Conservation (phyloP, 2,888 invertebrate species). For the Smittia aterrima region DNA sequence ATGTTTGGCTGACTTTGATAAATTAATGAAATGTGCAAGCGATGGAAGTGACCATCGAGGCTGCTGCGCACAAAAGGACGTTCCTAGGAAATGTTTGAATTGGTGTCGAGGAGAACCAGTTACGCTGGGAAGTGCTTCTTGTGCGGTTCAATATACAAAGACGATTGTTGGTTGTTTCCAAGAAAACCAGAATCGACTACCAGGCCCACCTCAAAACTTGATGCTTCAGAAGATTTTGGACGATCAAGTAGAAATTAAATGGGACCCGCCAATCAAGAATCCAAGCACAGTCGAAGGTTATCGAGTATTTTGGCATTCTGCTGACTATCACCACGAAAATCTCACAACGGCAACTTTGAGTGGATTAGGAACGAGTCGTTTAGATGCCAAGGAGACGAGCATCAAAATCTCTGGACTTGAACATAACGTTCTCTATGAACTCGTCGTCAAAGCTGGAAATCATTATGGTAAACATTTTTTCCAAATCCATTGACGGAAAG, state of each 20-base stretch:
- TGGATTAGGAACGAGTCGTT: constrained; percentile 61
- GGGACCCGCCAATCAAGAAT: constrained; percentile 80
- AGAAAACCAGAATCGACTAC: constrained; percentile 71
- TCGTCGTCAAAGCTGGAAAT: constrained; percentile 80
- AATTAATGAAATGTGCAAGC: constrained; percentile 82
- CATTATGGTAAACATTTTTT: constrained; percentile 58
- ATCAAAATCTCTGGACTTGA: constrained; percentile 68
- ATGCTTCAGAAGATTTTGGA: constrained; percentile 59
- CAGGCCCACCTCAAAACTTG: constrained; percentile 75
- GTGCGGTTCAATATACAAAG: constrained; percentile 70
- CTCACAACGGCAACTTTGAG: constrained; percentile 43
- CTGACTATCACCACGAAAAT: constrained; percentile 53
- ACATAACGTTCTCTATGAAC: constrained; percentile 73
- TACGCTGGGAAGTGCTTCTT: constrained; percentile 58
- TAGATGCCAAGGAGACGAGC: constrained; percentile 71
- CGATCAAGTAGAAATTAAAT: constrained; percentile 63
- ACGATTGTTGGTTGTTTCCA: constrained; percentile 80
- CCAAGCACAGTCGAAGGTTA: constrained; percentile 79
- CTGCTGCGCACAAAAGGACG: constrained; percentile 77
- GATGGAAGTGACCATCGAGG: constrained; percentile 77
- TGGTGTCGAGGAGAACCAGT: constrained; percentile 80
- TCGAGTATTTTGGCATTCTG: constrained; percentile 75
- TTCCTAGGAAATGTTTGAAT: constrained; percentile 77
- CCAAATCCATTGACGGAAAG: neutral
- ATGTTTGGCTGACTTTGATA: constrained; percentile 79